phyloP scores from a whole-genome alignment of 2,888 invertebrate genomes.

The Diabrotica balteata region DNA sequence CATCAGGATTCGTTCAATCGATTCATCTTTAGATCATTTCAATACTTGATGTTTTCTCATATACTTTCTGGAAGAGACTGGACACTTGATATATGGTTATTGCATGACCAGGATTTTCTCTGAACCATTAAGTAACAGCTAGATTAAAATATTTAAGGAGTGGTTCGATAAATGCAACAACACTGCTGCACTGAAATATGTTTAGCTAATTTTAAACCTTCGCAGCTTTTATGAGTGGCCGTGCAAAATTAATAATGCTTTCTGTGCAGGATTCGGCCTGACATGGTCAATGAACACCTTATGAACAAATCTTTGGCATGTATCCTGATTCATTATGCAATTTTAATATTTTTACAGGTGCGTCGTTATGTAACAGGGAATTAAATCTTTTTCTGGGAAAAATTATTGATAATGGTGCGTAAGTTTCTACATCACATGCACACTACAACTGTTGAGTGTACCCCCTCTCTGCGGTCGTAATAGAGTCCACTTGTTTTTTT shows the following conservation, averaged over 20 bases:
- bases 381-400: constrained; percentile 18
- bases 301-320: constrained; percentile 2
- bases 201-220: constrained; percentile 18
- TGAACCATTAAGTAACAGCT: constrained; percentile 21
- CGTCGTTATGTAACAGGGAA: constrained; percentile 13
- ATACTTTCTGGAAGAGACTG: too few relatives aligned
- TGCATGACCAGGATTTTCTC: constrained; percentile 19
- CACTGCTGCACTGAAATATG: constrained; percentile 12
- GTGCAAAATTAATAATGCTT: constrained; percentile 17
- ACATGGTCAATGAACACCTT: constrained; percentile 4
- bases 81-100: too few relatives aligned
- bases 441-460: too few relatives aligned
- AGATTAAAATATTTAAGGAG: constrained; percentile 7
- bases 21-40: too few relatives aligned
- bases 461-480: constrained; percentile 39
- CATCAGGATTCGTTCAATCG: too few relatives aligned
- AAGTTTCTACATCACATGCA: too few relatives aligned
- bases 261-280: constrained; percentile 5
- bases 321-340: constrained; percentile 20
- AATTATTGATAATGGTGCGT: too few relatives aligned
- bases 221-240: constrained; percentile 27
- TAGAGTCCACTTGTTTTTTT: constrained; percentile 31
- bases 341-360: constrained; percentile 18
- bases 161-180: constrained; percentile 11
- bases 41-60: neutral